phyloP scores from a whole-genome alignment of 1,140 invertebrate genomes.

The Sipha flava region DNA sequence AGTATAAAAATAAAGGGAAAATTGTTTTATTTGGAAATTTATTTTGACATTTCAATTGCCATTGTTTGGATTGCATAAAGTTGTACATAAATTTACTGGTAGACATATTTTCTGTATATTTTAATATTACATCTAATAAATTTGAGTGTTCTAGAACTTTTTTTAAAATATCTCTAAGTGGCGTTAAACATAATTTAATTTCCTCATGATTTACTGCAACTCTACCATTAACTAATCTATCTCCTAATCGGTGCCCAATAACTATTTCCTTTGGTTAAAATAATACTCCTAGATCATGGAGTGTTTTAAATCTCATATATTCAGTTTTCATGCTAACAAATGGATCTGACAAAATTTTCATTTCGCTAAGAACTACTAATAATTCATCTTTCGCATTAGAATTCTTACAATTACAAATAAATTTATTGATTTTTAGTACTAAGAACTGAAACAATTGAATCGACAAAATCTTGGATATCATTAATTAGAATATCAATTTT shows the following conservation, averaged over 20 bases:
- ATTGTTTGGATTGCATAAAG: too few species aligned
- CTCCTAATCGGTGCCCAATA: not conserved
- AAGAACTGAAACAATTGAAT: too few species aligned
- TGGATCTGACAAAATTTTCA: not conserved
- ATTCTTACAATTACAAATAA: too few species aligned
- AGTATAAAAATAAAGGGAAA: too few species aligned
- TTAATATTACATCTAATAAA: not conserved
- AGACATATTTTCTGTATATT: not conserved
- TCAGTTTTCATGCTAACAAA: not conserved
- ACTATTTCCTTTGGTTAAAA: not conserved
- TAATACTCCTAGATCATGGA: not conserved
- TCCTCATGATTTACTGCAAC: not conserved
- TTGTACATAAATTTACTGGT: not conserved
- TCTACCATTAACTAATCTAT: not conserved
- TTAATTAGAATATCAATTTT: too few species aligned
- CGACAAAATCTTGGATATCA: too few species aligned
- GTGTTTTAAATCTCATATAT: not conserved
- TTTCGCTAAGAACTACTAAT: not conserved
- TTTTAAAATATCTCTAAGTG: not conserved
- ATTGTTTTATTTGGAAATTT: too few species aligned
- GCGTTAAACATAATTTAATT: not conserved
- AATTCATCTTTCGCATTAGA: not conserved
- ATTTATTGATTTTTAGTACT: too few species aligned
- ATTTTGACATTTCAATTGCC: too few species aligned
- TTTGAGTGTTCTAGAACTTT: not conserved